Percentiles rank a stretch among this genome's conserved stretches.
Evolutionary conservation across 1,140 invertebrate species (phyloP).

Genomic region (Ruditapes philippinarum): DNA sequence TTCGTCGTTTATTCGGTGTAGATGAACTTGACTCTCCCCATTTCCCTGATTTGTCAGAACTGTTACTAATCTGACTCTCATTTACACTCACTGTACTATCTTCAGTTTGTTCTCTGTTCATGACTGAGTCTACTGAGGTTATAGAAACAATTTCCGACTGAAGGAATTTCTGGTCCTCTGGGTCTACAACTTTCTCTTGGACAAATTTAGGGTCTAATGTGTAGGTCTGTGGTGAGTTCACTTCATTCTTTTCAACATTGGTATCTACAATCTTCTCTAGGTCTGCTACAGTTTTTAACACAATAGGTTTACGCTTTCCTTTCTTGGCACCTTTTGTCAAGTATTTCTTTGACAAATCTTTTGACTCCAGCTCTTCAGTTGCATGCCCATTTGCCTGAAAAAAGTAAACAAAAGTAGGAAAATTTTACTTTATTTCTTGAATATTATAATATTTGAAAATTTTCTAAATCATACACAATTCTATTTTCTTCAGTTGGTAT

Average conservation of each 20-base stretch:
- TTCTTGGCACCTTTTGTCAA: not conserved
- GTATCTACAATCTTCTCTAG: conserved; percentile 31
- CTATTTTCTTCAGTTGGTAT: no score
- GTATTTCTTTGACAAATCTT: not conserved
- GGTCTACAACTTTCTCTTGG: not conserved
- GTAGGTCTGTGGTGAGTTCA: conserved; percentile 16
- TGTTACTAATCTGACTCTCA: not conserved
- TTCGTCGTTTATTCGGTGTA: conserved; percentile 1
- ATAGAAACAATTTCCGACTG: conserved; percentile 52
- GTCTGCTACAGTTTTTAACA: conserved; percentile 39
- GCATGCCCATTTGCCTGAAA: not conserved
- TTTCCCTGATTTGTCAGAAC: not conserved
- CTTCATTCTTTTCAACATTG: not conserved
- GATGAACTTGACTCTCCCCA: not conserved
- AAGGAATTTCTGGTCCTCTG: conserved; percentile 26
- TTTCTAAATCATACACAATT: no score
- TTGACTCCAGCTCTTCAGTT: not conserved
- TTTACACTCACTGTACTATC: not conserved
- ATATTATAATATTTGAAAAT: no score
- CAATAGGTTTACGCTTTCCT: not conserved
- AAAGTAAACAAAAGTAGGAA: no score
- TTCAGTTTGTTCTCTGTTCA: not conserved
- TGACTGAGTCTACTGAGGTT: conserved; percentile 12
- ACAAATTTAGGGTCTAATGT: conserved; percentile 9
- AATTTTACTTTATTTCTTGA: no score